phyloP scores from a whole-genome alignment of 2,113 vertebrate genomes.

The Caranx ignobilis region DNA sequence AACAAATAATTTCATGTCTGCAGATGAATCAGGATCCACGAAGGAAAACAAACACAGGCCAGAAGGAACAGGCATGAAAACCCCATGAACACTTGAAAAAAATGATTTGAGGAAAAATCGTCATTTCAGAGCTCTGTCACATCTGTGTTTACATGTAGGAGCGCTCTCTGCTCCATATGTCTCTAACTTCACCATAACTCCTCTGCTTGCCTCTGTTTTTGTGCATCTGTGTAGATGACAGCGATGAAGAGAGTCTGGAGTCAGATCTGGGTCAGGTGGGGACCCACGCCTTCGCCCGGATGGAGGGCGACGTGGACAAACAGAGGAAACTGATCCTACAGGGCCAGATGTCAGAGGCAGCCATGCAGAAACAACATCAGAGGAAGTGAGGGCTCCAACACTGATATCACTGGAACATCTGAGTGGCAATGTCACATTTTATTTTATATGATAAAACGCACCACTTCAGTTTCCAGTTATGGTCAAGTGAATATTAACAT shows the following conservation, averaged over 20 bases:
- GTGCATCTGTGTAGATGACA: slow-evolving; percentile 81
- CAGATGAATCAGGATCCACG: neutral
- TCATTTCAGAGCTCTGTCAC: neutral
- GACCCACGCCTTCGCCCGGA: slow-evolving; percentile 95
- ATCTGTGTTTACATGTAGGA: neutral
- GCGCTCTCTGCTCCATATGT: neutral
- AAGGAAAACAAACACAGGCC: neutral
- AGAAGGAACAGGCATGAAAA: neutral
- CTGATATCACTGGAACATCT: neutral
- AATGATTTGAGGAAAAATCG: neutral
- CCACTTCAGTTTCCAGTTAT: neutral
- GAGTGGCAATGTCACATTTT: neutral
- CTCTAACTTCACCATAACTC: neutral
- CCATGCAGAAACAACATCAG: slow-evolving; percentile 95
- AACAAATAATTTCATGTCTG: neutral
- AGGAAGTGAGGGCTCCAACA: slow-evolving; percentile 89
- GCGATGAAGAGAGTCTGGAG: slow-evolving; percentile 90
- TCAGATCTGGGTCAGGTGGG: slow-evolving; percentile 93
- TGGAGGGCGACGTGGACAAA: slow-evolving; percentile 98
- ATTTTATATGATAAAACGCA: neutral
- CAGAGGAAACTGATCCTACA: slow-evolving; percentile 94
- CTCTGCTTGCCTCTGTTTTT: neutral
- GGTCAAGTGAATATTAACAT: neutral
- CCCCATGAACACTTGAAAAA: neutral
- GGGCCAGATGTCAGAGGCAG: slow-evolving; percentile 93